phyloP scores from a whole-genome alignment of 1,140 invertebrate genomes.

The Drosophila nannoptera region DNA sequence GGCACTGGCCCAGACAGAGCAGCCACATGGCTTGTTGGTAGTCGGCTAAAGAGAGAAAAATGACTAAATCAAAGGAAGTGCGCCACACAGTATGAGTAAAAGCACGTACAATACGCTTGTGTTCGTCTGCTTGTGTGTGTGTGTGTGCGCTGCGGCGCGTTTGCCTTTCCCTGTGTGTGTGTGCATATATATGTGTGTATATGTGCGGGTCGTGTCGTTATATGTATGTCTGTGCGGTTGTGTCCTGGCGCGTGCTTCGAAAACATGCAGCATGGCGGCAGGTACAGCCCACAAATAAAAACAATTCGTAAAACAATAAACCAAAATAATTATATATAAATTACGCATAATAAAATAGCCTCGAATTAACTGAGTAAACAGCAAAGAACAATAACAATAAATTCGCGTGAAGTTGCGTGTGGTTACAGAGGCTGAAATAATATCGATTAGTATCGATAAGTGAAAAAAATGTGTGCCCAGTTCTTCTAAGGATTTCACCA shows the following conservation, averaged over 20 bases:
- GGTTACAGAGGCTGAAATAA: neutral
- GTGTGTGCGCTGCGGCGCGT: slow-evolving; percentile 26
- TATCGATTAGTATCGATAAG: slow-evolving; percentile 11
- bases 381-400: neutral
- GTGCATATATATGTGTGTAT: slow-evolving; percentile 19
- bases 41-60: slow-evolving; percentile 78
- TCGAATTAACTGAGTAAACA: neutral
- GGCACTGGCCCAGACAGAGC: slow-evolving; percentile 6
- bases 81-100: slow-evolving; percentile 72
- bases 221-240: slow-evolving; percentile 40
- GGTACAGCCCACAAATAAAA: slow-evolving; percentile 43
- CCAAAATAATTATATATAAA: neutral
- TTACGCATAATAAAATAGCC: no score
- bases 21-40: slow-evolving; percentile 55
- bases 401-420: neutral
- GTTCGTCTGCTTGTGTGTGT: slow-evolving; percentile 29
- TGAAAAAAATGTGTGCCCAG: neutral
- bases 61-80: slow-evolving; percentile 79
- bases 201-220: slow-evolving; percentile 7
- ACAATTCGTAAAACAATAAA: slow-evolving; percentile 2
- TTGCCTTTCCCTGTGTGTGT: slow-evolving; percentile 8
- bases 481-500: neutral
- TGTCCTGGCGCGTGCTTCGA: slow-evolving; percentile 74
- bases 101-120: slow-evolving; percentile 70
- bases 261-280: slow-evolving; percentile 58